These are phyloP conservation scores for Amphiprion ocellaris DNA, from an alignment of 2,113 vertebrate genomes.

Conservation along the genomic window DNA sequence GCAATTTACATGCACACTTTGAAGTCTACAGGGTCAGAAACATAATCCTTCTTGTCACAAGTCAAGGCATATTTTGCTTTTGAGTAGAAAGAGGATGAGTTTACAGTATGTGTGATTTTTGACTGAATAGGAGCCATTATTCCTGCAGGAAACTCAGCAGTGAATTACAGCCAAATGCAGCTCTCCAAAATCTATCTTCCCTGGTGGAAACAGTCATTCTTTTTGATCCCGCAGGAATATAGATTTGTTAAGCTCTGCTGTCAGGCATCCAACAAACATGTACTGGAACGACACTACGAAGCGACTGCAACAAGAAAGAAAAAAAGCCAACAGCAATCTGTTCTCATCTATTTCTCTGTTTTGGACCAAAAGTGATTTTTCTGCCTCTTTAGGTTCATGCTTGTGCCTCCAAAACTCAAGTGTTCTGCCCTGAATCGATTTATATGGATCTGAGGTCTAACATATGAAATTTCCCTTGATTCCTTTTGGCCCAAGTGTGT, in stretches of 20 bases:
- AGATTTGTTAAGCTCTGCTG: slow-evolving; percentile 28
- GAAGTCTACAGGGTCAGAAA: not conserved
- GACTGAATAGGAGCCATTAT: slow-evolving; percentile 17
- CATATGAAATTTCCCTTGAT: slow-evolving; percentile 32
- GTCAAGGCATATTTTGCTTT: slow-evolving; percentile 21
- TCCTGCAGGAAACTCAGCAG: slow-evolving; percentile 22
- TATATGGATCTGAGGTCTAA: slow-evolving; percentile 12
- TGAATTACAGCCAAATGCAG: slow-evolving; percentile 9
- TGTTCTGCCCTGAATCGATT: slow-evolving; percentile 29
- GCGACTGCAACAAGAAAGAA: slow-evolving; percentile 3
- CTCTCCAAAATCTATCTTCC: slow-evolving; percentile 19
- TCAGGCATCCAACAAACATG: slow-evolving; percentile 24
- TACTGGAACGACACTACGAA: slow-evolving; percentile 11
- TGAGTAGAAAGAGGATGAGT: slow-evolving; percentile 1
- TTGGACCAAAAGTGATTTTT: slow-evolving; percentile 29
- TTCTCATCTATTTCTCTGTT: slow-evolving; percentile 27
- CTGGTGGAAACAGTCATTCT: slow-evolving; percentile 28
- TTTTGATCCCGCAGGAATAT: slow-evolving; percentile 18
- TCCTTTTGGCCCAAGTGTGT: slow-evolving; percentile 12
- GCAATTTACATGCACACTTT: not conserved
- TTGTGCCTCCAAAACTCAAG: slow-evolving; percentile 28
- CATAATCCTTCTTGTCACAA: slow-evolving; percentile 8
- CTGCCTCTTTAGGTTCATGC: slow-evolving; percentile 10
- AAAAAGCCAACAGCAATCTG: slow-evolving; percentile 2
- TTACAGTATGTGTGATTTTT: slow-evolving; percentile 27